Percentiles rank a stretch among this genome's conserved stretches.
phyloP scores from a whole-genome alignment of 2,888 invertebrate species.

The Hoplodrina blanda region DNA sequence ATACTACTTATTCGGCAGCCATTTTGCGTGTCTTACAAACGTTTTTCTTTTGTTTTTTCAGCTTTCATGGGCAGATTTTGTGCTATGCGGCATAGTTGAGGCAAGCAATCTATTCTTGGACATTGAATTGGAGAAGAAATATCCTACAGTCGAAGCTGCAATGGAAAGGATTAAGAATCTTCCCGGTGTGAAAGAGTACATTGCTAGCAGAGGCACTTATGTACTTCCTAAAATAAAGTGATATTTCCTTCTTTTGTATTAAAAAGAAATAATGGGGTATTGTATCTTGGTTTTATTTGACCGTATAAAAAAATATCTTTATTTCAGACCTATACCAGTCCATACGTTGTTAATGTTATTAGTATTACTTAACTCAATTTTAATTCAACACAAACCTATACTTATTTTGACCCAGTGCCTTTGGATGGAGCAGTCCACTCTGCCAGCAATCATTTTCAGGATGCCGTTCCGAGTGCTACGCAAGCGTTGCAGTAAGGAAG shows the following conservation, averaged over 20 bases:
- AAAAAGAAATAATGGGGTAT: background rate
- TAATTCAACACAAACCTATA: too few relatives aligned
- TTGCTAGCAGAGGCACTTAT: slow-evolving; percentile 68
- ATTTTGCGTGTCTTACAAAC: background rate
- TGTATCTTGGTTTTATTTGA: background rate
- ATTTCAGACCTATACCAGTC: too few relatives aligned
- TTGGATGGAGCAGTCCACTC: too few relatives aligned
- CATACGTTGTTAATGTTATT: too few relatives aligned
- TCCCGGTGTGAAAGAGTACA: slow-evolving; percentile 82
- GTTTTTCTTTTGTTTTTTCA: slow-evolving; percentile 54
- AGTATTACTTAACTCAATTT: too few relatives aligned
- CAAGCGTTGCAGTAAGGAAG: too few relatives aligned
- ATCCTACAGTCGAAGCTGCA: slow-evolving; percentile 72
- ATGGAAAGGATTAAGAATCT: slow-evolving; percentile 72
- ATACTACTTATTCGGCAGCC: too few relatives aligned
- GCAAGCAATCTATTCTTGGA: slow-evolving; percentile 72
- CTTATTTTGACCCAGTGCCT: too few relatives aligned
- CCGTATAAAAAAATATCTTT: too few relatives aligned
- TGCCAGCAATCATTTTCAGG: too few relatives aligned
- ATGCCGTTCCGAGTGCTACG: too few relatives aligned
- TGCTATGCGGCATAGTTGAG: slow-evolving; percentile 80
- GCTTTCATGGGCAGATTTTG: slow-evolving; percentile 85
- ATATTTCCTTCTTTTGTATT: background rate
- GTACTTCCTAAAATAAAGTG: slow-evolving; percentile 15
- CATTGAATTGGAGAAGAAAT: slow-evolving; percentile 75